Evolutionary conservation across 2,888 invertebrate species (phyloP).

Genomic region (Falcaria lacertinaria): DNA sequence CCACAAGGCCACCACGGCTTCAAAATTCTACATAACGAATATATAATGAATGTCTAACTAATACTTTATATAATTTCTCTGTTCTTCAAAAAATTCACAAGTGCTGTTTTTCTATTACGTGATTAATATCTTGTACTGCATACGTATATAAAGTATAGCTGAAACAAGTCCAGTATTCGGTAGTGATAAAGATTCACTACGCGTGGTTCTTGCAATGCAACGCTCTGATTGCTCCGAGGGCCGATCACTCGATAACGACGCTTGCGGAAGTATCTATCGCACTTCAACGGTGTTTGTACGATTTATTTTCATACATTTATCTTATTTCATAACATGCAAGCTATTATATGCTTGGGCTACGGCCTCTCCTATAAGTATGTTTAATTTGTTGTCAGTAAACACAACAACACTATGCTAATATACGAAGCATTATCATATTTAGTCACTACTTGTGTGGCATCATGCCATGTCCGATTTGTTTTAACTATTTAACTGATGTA

Average conservation of each 20-base stretch:
- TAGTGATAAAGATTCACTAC: conserved; percentile 25
- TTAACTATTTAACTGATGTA: conserved; percentile 34
- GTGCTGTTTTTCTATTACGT: background rate
- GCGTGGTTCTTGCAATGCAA: conserved; percentile 33
- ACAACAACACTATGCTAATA: conserved; percentile 25
- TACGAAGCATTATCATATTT: conserved; percentile 31
- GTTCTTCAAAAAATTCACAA: too few species aligned
- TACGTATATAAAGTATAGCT: background rate
- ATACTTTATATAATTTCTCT: too few species aligned
- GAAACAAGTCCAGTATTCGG: background rate
- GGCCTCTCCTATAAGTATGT: too few species aligned
- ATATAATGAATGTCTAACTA: too few species aligned
- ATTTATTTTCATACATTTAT: background rate
- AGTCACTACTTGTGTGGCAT: conserved; percentile 49
- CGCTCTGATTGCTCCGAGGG: conserved; percentile 42
- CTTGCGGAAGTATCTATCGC: conserved; percentile 35
- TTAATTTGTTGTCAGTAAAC: conserved; percentile 22
- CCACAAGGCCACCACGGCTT: too few species aligned
- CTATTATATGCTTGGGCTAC: too few species aligned
- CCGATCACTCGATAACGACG: conserved; percentile 37
- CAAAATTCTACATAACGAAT: too few species aligned
- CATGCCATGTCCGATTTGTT: conserved; percentile 48
- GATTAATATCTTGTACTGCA: background rate
- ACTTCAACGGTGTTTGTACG: conserved; percentile 12
- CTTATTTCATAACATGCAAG: background rate